These are phyloP conservation scores for Petromus typicus DNA, from an alignment of 2,113 vertebrate species.

Conservation along the genomic window DNA sequence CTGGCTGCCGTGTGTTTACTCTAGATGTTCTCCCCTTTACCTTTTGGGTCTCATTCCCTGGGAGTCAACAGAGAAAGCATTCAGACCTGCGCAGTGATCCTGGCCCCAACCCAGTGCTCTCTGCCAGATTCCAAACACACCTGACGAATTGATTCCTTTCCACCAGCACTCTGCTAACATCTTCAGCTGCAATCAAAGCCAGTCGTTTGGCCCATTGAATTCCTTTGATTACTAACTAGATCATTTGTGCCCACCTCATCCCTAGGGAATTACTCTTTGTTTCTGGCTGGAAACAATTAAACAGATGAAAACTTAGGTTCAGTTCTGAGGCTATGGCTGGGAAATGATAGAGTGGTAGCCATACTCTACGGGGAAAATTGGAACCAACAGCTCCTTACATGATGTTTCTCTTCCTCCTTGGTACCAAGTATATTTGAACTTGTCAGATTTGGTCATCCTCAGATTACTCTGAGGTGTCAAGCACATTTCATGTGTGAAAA, in stretches of 20 bases:
- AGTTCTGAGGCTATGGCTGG: fast-evolving
- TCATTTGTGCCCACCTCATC: not conserved
- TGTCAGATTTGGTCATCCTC: not conserved
- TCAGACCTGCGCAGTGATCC: slow-evolving; percentile 81
- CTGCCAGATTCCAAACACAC: slow-evolving; percentile 86
- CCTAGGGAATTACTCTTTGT: slow-evolving; percentile 7
- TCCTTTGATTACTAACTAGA: slow-evolving; percentile 58
- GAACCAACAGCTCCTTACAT: not conserved
- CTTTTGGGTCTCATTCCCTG: slow-evolving; percentile 77
- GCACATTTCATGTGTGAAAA: not conserved
- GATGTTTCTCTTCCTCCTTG: not conserved
- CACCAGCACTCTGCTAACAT: slow-evolving; percentile 78
- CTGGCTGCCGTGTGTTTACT: slow-evolving; percentile 76
- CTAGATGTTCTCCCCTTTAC: slow-evolving; percentile 58
- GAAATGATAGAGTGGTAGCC: not conserved
- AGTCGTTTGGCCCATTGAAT: not conserved
- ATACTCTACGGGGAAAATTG: not conserved
- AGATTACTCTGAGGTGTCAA: not conserved
- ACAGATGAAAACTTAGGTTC: not conserved
- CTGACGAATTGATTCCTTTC: slow-evolving; percentile 86
- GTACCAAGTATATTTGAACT: not conserved
- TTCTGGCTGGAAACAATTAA: not conserved
- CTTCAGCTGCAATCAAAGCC: slow-evolving; percentile 78
- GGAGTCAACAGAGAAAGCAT: slow-evolving; percentile 84
- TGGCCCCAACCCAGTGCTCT: slow-evolving; percentile 78